A percentile compares a stretch with the other conserved stretches of the same genome.
Evolutionary conservation across 2,797 vertebrate genomes (phyloP).

Genomic region (Ciconia nigra): DNA sequence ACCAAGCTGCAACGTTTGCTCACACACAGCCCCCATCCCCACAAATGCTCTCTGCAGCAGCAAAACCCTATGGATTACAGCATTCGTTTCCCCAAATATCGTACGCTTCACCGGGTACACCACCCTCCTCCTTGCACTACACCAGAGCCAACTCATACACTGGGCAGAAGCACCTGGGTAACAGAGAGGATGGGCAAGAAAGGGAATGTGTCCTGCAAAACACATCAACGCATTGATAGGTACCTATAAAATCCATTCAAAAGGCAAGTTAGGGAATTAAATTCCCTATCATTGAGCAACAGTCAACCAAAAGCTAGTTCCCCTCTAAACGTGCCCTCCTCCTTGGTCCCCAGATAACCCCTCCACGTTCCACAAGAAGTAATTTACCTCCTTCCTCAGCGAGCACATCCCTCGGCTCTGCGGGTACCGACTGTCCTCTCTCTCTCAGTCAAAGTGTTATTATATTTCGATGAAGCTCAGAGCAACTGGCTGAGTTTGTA

Average conservation of each 20-base stretch:
- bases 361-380: not conserved
- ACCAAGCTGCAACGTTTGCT: not conserved
- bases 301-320: not conserved
- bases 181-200: not conserved
- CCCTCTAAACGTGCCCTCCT: not conserved
- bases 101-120: not conserved
- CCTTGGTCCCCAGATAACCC: not conserved
- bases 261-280: not conserved
- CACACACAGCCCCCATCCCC: not conserved
- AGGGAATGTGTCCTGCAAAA: not conserved
- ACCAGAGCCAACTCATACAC: not conserved
- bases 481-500: not conserved
- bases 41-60: not conserved
- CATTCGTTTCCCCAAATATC: not conserved
- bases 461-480: not conserved
- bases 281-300: not conserved
- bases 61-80: not conserved
- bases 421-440: not conserved
- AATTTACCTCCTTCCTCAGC: constrained; percentile 13
- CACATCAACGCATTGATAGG: not conserved
- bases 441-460: not conserved
- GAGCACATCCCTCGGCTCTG: not conserved
- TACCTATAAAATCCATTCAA: not conserved
- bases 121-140: not conserved
- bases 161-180: not conserved